A percentile compares a stretch with the other conserved stretches of the same genome.
Evolutionary conservation across 2,888 invertebrate genomes (phyloP).

Genomic region (Aphelenchoides bicaudatus): DNA sequence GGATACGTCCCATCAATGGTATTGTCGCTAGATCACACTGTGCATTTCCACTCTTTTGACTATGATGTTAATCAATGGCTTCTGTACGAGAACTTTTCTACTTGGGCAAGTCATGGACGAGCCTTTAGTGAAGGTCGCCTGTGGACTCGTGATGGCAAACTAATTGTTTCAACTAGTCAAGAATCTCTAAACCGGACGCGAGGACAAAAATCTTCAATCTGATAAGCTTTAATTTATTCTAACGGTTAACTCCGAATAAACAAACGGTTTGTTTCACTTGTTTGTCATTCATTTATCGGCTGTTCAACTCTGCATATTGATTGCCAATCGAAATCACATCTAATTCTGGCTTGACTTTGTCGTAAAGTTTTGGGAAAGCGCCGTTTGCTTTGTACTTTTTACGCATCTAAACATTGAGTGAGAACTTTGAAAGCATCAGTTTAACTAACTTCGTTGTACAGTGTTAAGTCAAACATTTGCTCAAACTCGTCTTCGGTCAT

Average conservation of each 20-base stretch:
- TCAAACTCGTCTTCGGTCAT: conserved; percentile 70
- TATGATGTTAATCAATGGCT: conserved; percentile 53
- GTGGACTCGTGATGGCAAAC: conserved; percentile 48
- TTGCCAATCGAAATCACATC: conserved; percentile 55
- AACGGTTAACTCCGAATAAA: conserved; percentile 27
- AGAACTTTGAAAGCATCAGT: neutral
- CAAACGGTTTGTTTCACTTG: conserved; percentile 4
- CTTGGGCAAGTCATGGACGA: conserved; percentile 44
- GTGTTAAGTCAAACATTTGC: conserved; percentile 70
- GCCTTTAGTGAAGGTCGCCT: conserved; percentile 45
- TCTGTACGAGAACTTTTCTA: conserved; percentile 46
- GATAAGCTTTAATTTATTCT: neutral
- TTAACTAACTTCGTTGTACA: conserved; percentile 67
- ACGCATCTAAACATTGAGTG: conserved; percentile 35
- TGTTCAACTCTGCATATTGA: conserved; percentile 25
- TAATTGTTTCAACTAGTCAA: conserved; percentile 47
- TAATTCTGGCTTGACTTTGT: conserved; percentile 63
- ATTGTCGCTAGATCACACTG: conserved; percentile 51
- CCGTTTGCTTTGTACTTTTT: conserved; percentile 64
- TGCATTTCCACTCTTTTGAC: conserved; percentile 50
- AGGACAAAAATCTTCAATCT: conserved; percentile 11
- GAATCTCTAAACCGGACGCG: conserved; percentile 47
- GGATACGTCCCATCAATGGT: conserved; percentile 51
- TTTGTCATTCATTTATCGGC: conserved; percentile 4
- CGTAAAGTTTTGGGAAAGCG: conserved; percentile 70